A percentile compares a stretch with the other conserved stretches of the same genome.
These are phyloP conservation scores for Cuculus canorus DNA, from an alignment of 2,797 vertebrate genomes.

Conservation along the genomic window DNA sequence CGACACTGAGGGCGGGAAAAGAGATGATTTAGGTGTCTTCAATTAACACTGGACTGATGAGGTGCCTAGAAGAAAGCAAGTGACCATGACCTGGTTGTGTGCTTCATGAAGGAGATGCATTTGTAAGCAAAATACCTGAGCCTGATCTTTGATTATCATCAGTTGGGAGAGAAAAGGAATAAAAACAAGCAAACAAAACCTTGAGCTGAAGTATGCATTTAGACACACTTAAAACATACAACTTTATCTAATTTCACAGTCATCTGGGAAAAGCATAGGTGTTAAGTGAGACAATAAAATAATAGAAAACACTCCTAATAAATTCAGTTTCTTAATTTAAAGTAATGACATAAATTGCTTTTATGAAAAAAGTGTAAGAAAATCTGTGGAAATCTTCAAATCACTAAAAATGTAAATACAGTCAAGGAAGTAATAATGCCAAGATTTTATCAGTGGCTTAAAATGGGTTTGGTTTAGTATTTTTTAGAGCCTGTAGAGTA, in stretches of 20 bases:
- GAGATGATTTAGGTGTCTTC: background rate
- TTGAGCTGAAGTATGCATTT: background rate
- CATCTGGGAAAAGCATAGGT: background rate
- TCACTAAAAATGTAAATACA: background rate
- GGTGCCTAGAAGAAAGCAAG: background rate
- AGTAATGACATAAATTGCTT: background rate
- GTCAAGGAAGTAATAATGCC: background rate
- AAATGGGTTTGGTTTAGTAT: background rate
- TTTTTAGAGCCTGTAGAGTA: background rate
- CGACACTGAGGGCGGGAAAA: background rate
- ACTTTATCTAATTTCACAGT: no score
- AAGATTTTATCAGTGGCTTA: background rate
- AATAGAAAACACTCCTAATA: background rate
- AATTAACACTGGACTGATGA: accelerated
- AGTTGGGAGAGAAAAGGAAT: background rate
- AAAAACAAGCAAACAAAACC: background rate
- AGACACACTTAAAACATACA: background rate
- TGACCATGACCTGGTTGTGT: background rate
- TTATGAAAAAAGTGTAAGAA: background rate
- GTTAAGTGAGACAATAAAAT: background rate
- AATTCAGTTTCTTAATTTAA: background rate
- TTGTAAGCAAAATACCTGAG: background rate
- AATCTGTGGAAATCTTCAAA: background rate
- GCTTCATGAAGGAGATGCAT: background rate
- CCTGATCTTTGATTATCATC: background rate